Evolutionary conservation across 2,113 vertebrate species (phyloP), one percentile per base, ranked within the genome.

Genomic region (Rhea pennata): DNA sequence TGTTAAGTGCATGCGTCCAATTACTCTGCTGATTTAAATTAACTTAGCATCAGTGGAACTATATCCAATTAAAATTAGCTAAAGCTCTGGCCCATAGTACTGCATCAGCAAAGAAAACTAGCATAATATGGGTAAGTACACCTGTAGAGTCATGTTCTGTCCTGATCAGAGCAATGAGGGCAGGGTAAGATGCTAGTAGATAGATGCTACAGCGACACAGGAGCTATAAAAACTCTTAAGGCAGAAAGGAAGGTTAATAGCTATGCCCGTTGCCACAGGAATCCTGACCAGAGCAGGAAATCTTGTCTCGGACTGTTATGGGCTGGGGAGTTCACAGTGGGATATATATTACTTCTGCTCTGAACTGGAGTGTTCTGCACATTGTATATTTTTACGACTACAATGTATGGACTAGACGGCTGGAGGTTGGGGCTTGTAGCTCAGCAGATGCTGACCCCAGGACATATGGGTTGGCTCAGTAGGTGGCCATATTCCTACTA

Each of bases 11-110:
- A 81, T 4, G 20, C 83, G 84, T 77, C 51, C 84, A 92, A 92
- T 90, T 90, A 95, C 82, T 80, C 69, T 56, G 69, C 42, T 83
- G 61, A 95, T 96, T 91, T 94, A 83, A 96, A 95, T 85, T 76
- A 94, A 58, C 79, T 88, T 87, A 90, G 71, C 91, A 92, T 51
- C 69, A 88, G 39, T 77, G 82, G 65, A 89, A 67, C 65, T 64
- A 91, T 17, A 94, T 64, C n/a, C 65, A 71, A 39, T 83, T 69
- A 94, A 97, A 87, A 91, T 89, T 82, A 93, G 71, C 89, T 64
- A 83, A 83, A 64, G 36, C 51, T 93, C 75, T 87, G 46, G 77
- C 46, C 67, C 10, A 1, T 26, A 69, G 36, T 71, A 73, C 61
- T 58, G 2, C 59, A 61, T 93, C 87, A 76, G 67, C 7, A 20